Percentiles rank a stretch among this genome's conserved stretches.
phyloP scores from a whole-genome alignment of 2,888 invertebrate species.

The Myathropa florea region DNA sequence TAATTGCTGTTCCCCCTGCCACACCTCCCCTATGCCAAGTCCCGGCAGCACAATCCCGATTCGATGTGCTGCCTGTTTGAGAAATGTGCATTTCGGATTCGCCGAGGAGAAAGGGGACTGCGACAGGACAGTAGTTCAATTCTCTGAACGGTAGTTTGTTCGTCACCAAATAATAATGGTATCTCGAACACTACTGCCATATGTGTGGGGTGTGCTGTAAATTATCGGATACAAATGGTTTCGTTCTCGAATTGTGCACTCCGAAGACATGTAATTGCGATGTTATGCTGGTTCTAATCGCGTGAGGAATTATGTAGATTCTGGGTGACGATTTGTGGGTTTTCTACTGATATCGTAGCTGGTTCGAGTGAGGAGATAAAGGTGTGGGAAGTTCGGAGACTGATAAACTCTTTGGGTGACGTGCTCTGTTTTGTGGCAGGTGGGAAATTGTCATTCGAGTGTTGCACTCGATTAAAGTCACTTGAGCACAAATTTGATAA shows the following conservation, averaged over 20 bases:
- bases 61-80: slow-evolving; percentile 48
- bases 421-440: background rate
- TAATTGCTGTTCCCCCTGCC: slow-evolving; percentile 20
- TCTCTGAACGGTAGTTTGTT: slow-evolving; percentile 36
- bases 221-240: slow-evolving; percentile 49
- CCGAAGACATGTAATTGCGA: slow-evolving; percentile 27
- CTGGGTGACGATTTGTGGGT: slow-evolving; percentile 18
- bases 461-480: too few relatives aligned
- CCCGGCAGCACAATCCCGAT: slow-evolving; percentile 35
- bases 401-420: background rate
- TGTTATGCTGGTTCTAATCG: slow-evolving; percentile 42
- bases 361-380: background rate
- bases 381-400: background rate
- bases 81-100: slow-evolving; percentile 32
- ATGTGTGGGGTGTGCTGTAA: slow-evolving; percentile 49
- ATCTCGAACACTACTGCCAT: slow-evolving; percentile 9
- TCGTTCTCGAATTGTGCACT: slow-evolving; percentile 1
- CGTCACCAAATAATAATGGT: slow-evolving; percentile 13
- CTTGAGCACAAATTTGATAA: too few relatives aligned
- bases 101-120: background rate
- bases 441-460: background rate
- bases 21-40: slow-evolving; percentile 45
- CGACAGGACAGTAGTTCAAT: slow-evolving; percentile 2
- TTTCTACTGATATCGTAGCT: background rate
- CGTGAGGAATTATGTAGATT: slow-evolving; percentile 26